Base-by-base conservation (phyloP, 2,888 invertebrate genomes). In the Coecobrya sp. region DNA sequence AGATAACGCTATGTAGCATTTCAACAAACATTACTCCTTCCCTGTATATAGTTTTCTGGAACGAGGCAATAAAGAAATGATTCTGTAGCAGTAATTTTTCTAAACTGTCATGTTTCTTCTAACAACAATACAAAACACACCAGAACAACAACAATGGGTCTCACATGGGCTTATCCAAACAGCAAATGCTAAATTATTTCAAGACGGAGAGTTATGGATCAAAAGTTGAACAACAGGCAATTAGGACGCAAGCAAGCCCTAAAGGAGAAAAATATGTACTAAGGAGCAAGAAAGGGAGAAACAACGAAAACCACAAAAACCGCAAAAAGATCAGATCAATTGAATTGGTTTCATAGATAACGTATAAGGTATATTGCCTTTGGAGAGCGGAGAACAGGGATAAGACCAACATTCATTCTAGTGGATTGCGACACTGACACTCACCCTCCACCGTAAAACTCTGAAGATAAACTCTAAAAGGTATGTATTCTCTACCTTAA, bases 41-140 rank as follows among this genome's bases (percentile, higher is more conserved):
- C 13, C 22, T 30, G 36, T 27, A 16, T 13, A 62, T 10, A 25
- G 16, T 68, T 70, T 85, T 42, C 25, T 86, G 68, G 73, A 87
- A 81, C 52, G 70, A 92, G 65, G 84, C 92, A 88, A 92, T 92
- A 92, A 92, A 92, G 88, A 88, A 88, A 85, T 92, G 88, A 92
- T 87, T 88, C 70, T 84, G 92, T 76, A 65, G 85, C 88, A 65
- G 92, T 88, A 92, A 87, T 92, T 92, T 92, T 92, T 88, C 92
- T 36, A 85, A 92, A 92, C 92, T 92, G 92, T 92, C 92, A 92
- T 92, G 92, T 92, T 92, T 62, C 49, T 73, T 70, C 55, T 86
- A 27, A 79, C 59, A 84, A 91, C 89, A 88, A 88, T 65, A 68
- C 45, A 49, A 68, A 62, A 62, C 16, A 82, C n/a, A 89, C 19